phyloP scores from a whole-genome alignment of 1,140 invertebrate genomes.

The Brachionus angularis region DNA sequence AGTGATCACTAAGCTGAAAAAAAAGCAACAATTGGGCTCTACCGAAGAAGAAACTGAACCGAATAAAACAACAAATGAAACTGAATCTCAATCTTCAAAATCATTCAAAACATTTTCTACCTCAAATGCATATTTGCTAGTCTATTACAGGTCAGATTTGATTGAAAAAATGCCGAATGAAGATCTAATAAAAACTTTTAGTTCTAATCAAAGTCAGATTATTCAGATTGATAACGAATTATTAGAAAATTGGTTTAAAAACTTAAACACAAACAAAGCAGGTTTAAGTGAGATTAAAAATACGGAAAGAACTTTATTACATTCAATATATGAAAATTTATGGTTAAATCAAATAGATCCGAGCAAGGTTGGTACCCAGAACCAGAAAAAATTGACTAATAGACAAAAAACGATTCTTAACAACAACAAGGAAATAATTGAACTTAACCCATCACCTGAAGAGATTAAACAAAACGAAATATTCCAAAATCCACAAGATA shows the following conservation, averaged over 20 bases:
- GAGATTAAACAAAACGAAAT: too few species aligned
- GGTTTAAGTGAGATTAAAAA: conserved; percentile 12
- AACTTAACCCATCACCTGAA: too few species aligned
- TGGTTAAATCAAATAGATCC: too few species aligned
- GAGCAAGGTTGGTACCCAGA: too few species aligned
- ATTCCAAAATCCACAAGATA: too few species aligned
- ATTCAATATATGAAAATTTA: conserved; percentile 9
- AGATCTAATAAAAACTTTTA: background rate
- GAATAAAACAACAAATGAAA: conserved; percentile 52
- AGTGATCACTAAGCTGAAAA: conserved; percentile 64
- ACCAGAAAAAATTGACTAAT: conserved; percentile 20
- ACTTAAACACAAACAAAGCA: background rate
- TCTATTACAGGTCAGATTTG: conserved; percentile 20
- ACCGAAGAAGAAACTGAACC: conserved; percentile 59
- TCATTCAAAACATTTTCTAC: conserved; percentile 33
- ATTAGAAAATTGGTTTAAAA: conserved; percentile 33
- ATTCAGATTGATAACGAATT: conserved; percentile 16
- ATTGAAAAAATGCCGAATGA: conserved; percentile 15
- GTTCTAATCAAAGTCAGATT: conserved; percentile 9
- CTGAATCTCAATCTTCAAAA: conserved; percentile 44
- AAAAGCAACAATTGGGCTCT: conserved; percentile 57
- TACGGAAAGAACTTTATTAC: background rate
- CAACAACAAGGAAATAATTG: too few species aligned
- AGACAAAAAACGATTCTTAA: too few species aligned
- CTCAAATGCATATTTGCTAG: conserved; percentile 11